These are phyloP conservation scores for Delia radicum DNA, from an alignment of 1,140 invertebrate species.

Conservation along the genomic window DNA sequence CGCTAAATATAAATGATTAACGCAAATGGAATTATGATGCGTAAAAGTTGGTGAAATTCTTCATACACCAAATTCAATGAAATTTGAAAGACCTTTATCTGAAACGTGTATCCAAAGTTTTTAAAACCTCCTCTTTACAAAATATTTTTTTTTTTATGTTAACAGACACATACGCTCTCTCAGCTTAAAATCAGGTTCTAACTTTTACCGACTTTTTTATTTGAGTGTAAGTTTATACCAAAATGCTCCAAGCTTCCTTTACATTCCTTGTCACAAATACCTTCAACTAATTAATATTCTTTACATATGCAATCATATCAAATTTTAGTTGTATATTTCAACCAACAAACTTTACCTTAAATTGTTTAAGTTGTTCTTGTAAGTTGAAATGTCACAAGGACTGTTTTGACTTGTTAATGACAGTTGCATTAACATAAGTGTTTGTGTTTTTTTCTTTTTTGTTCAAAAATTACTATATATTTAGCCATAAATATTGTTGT, in stretches of 20 bases:
- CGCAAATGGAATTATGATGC: no score
- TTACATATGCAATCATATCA: background rate
- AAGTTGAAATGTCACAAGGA: conserved; percentile 1
- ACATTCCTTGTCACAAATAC: background rate
- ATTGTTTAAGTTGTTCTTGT: background rate
- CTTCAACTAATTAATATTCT: background rate
- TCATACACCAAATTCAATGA: no score
- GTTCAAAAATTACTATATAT: background rate
- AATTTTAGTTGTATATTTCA: background rate
- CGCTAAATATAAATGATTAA: no score
- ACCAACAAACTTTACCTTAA: background rate
- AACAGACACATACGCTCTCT: no score
- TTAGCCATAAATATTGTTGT: background rate
- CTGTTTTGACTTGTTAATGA: conserved; percentile 1
- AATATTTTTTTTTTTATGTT: no score
- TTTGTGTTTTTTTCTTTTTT: background rate
- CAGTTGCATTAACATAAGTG: conserved; percentile 1
- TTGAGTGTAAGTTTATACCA: no score
- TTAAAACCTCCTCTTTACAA: no score
- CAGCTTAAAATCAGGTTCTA: no score
- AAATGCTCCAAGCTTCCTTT: background rate
- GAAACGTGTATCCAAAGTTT: no score
- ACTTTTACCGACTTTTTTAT: no score
- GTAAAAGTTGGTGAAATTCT: no score
- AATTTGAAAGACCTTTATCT: no score